phyloP scores from a whole-genome alignment of 2,888 invertebrate species.

The Megaustenia siamemsis region DNA sequence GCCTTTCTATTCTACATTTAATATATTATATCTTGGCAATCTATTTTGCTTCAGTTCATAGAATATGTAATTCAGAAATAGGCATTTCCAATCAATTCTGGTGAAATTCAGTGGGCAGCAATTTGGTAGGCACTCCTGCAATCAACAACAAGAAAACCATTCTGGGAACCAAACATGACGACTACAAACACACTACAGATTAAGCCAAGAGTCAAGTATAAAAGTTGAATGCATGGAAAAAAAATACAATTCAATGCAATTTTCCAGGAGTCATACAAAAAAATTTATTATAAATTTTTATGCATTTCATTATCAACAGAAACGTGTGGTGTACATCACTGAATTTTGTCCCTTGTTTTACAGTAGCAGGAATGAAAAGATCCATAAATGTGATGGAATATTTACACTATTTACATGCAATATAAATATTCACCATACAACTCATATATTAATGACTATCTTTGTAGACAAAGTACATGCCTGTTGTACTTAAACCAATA shows the following conservation, averaged over 20 bases:
- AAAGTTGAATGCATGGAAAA: neutral
- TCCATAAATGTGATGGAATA: constrained; percentile 10
- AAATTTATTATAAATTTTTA: constrained; percentile 49
- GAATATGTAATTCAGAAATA: no score
- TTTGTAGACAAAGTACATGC: constrained; percentile 3
- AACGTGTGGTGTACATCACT: constrained; percentile 19
- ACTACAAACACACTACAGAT: no score
- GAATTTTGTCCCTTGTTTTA: constrained; percentile 20
- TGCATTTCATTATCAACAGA: constrained; percentile 45
- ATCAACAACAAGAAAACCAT: no score
- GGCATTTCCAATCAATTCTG: no score
- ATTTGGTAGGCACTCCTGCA: no score
- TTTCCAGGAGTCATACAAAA: constrained; percentile 36
- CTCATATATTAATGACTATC: constrained; percentile 20
- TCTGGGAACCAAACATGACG: no score
- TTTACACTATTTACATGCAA: constrained; percentile 49
- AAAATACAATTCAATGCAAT: neutral
- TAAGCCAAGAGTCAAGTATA: no score
- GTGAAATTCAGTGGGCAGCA: no score
- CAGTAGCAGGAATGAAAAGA: constrained; percentile 47
- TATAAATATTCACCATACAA: constrained; percentile 42
- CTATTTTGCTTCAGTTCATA: no score
- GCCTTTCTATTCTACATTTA: no score
- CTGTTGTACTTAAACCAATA: neutral
- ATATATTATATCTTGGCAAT: no score